phyloP scores from a whole-genome alignment of 2,797 vertebrate species.

The Macrochelys suwanniensis region DNA sequence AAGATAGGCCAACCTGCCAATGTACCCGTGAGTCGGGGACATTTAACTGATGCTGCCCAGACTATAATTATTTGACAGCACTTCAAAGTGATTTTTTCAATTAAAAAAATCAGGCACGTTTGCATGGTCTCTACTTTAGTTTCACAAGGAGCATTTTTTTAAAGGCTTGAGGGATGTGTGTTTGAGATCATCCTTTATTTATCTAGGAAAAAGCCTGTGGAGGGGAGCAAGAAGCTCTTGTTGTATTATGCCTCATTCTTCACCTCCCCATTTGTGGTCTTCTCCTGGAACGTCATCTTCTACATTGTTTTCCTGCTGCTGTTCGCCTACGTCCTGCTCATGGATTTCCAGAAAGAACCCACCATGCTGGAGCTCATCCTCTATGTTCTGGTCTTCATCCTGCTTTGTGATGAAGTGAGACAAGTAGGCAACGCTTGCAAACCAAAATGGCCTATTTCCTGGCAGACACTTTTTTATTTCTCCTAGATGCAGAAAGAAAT shows the following conservation, averaged over 20 bases:
- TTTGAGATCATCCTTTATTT: background rate
- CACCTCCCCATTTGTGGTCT: constrained; percentile 87
- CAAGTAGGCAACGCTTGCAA: constrained; percentile 79
- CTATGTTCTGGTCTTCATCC: constrained; percentile 85
- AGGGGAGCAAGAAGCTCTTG: constrained; percentile 79
- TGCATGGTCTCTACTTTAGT: background rate
- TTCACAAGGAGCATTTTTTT: background rate
- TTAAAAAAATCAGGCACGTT: background rate
- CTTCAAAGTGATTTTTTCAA: background rate
- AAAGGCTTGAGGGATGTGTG: background rate
- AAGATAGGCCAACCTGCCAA: background rate
- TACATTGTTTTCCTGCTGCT: constrained; percentile 86
- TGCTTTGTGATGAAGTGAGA: constrained; percentile 87
- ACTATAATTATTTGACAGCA: background rate
- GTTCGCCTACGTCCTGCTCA: constrained; percentile 86
- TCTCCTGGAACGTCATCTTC: constrained; percentile 87
- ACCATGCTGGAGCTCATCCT: constrained; percentile 83
- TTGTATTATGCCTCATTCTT: constrained; percentile 84
- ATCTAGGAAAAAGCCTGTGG: constrained; percentile 82
- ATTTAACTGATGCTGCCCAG: background rate
- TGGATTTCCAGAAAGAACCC: constrained; percentile 84
- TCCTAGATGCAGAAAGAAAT: background rate
- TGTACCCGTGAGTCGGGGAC: background rate
- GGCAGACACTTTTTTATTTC: background rate
- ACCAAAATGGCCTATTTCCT: constrained; percentile 22